Conservation (phyloP, 2,797 vertebrate species). For the Eospalax fontanierii region DNA sequence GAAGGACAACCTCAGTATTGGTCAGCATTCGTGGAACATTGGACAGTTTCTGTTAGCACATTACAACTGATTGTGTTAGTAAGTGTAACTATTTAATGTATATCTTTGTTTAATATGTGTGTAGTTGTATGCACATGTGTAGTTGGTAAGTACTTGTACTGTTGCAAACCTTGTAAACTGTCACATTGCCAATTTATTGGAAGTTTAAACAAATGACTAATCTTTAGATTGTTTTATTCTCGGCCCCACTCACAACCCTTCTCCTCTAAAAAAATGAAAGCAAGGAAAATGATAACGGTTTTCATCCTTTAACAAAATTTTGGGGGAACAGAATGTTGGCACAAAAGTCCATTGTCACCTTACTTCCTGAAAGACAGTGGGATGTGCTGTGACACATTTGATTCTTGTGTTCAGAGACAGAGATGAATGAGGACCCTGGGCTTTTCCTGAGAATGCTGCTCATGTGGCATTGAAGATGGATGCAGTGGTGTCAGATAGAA, state of each 20-base stretch:
- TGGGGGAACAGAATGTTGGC: background rate
- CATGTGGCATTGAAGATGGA: background rate
- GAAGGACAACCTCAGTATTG: background rate
- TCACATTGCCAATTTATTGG: background rate
- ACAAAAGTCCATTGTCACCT: background rate
- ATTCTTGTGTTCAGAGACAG: background rate
- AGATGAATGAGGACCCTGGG: background rate
- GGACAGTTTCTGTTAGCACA: background rate
- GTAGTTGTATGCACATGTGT: background rate
- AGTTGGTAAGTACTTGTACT: background rate
- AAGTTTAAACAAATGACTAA: background rate
- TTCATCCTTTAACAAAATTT: constrained; percentile 6
- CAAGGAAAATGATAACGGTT: background rate
- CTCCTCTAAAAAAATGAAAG: background rate
- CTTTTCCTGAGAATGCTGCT: background rate
- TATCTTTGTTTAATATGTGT: background rate
- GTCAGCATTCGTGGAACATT: background rate
- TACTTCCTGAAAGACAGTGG: background rate
- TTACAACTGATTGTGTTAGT: background rate
- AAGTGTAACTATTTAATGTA: background rate
- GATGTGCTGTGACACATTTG: background rate
- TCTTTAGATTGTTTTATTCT: background rate
- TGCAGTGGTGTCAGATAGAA: background rate
- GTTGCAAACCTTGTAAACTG: background rate
- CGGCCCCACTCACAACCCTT: background rate